Evolutionary conservation across 2,888 invertebrate genomes (phyloP).

Genomic region (Lepeophtheirus nordmannii): DNA sequence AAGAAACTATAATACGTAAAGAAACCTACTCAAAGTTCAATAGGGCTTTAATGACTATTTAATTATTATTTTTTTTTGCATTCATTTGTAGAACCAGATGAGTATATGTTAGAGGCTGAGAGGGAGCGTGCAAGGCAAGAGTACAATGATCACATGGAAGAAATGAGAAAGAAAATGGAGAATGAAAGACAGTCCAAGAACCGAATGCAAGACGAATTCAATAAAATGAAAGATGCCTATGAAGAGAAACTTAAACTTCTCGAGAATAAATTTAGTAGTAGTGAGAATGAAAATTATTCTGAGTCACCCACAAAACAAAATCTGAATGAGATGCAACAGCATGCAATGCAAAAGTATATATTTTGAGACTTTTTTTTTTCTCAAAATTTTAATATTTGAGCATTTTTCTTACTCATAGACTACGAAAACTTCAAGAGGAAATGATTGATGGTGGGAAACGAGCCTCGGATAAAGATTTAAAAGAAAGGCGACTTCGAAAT

Average conservation of each 20-base stretch:
- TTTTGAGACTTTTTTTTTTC: too few relatives aligned
- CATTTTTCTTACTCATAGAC: constrained; percentile 33
- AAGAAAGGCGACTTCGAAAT: constrained; percentile 49
- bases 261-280: neutral
- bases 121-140: constrained; percentile 38
- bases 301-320: constrained; percentile 9
- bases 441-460: constrained; percentile 65
- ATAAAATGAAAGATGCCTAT: constrained; percentile 15
- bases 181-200: constrained; percentile 23
- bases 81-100: constrained; percentile 24
- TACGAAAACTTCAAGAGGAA: constrained; percentile 50
- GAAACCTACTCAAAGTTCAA: too few relatives aligned
- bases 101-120: constrained; percentile 31
- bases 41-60: neutral
- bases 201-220: constrained; percentile 23
- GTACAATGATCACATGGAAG: constrained; percentile 42
- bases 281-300: neutral
- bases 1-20: neutral
- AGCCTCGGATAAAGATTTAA: constrained; percentile 50
- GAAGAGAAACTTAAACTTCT: constrained; percentile 15
- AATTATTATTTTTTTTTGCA: neutral
- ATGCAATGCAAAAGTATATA: constrained; percentile 38
- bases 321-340: constrained; percentile 33
- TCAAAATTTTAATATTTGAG: too few relatives aligned
- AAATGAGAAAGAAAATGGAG: constrained; percentile 28